These are phyloP conservation scores for Epicauta chinensis DNA, from an alignment of 1,140 invertebrate genomes.

Conservation along the genomic window DNA sequence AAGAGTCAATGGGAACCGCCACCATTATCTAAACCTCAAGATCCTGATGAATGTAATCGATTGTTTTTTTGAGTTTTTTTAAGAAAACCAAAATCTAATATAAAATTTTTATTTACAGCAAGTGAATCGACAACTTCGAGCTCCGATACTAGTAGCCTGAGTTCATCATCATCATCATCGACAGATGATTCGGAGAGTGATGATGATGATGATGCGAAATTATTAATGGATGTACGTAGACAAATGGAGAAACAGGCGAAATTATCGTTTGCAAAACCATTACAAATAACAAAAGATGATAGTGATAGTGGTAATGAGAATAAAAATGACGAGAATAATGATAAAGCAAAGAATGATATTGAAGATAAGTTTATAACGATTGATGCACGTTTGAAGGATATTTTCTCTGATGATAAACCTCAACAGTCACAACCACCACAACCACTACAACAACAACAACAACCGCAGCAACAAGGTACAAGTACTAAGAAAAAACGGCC, in stretches of 20 bases:
- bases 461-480: conserved; percentile 3
- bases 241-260: conserved; percentile 30
- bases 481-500: conserved; percentile 42
- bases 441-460: too few relatives aligned
- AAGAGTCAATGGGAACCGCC: conserved; percentile 87
- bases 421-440: too few relatives aligned
- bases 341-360: neutral
- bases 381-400: conserved; percentile 33
- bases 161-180: conserved; percentile 47
- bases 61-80: neutral
- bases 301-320: too few relatives aligned
- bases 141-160: conserved; percentile 40
- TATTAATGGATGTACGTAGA: conserved; percentile 35
- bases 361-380: conserved; percentile 13
- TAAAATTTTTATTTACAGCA: conserved; percentile 36
- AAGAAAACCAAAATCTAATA: conserved; percentile 2
- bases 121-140: conserved; percentile 45
- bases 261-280: neutral
- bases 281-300: too few relatives aligned
- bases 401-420: conserved; percentile 24
- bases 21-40: conserved; percentile 25
- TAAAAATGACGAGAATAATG: too few relatives aligned
- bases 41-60: too few relatives aligned
- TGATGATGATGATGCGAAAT: conserved; percentile 37
- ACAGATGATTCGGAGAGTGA: conserved; percentile 49